Percentiles rank a stretch among this genome's conserved stretches.
Evolutionary conservation across 2,888 invertebrate species (phyloP).

Genomic region (Chymomyza caudatula): DNA sequence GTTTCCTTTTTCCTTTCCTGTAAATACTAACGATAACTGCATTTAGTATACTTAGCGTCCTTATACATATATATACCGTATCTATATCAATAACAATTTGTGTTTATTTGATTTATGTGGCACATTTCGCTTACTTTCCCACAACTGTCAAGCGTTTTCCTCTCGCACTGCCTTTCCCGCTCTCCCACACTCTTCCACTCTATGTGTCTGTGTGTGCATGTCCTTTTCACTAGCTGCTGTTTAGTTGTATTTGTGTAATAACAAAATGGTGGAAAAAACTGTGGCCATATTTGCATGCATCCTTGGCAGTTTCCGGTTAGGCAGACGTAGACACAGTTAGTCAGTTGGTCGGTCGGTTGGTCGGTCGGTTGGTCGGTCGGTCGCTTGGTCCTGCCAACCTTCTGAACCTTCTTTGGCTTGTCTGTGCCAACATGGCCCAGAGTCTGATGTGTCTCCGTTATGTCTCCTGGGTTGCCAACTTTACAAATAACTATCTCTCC

Average conservation of each 20-base stretch:
- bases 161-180: neutral
- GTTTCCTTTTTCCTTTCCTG: neutral
- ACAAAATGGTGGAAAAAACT: slow-evolving; percentile 11
- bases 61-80: too few relatives aligned
- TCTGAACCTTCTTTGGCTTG: too few relatives aligned
- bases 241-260: neutral
- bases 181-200: neutral
- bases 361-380: too few relatives aligned
- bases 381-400: too few relatives aligned
- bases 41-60: too few relatives aligned
- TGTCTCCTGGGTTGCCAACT: neutral
- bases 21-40: neutral
- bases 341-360: neutral
- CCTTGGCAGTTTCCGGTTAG: slow-evolving; percentile 12
- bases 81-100: neutral
- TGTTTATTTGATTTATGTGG: neutral
- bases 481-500: neutral
- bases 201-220: neutral
- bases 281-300: slow-evolving; percentile 39
- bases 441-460: too few relatives aligned
- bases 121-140: neutral
- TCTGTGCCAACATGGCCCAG: too few relatives aligned
- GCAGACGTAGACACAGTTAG: neutral
- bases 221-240: neutral
- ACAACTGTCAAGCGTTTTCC: too few relatives aligned